These are phyloP conservation scores for Ctenopoma kingsleyae DNA, from an alignment of 2,797 vertebrate genomes.

Conservation along the genomic window DNA sequence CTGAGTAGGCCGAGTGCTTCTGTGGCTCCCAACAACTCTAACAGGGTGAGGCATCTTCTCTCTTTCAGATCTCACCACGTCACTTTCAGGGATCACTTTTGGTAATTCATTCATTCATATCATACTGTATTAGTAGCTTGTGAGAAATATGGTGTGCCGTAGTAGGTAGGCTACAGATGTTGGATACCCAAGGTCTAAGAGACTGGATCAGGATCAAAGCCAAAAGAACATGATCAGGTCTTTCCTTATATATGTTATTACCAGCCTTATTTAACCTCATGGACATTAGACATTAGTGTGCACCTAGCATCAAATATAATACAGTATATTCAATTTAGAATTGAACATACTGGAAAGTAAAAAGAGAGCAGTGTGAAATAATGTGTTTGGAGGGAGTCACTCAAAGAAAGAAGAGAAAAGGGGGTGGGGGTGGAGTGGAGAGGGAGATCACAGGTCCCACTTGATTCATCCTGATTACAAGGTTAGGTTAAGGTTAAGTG, in stretches of 20 bases:
- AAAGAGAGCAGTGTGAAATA: constrained; percentile 7
- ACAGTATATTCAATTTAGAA: constrained; percentile 8
- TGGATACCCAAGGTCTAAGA: not conserved
- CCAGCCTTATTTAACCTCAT: constrained; percentile 9
- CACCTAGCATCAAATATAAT: constrained; percentile 7
- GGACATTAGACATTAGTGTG: constrained; percentile 4
- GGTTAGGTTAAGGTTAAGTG: constrained; percentile 86
- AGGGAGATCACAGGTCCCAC: constrained; percentile 76
- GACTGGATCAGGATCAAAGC: not conserved
- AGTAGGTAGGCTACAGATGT: too few species aligned
- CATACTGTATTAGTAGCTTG: too few species aligned
- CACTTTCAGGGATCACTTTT: not conserved
- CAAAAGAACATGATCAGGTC: too few species aligned
- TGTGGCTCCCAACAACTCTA: not conserved
- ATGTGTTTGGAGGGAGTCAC: constrained; percentile 15
- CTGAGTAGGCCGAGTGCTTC: not conserved
- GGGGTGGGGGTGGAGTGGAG: constrained; percentile 50
- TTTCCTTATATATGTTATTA: not conserved
- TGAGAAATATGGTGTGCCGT: not conserved
- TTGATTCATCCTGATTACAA: constrained; percentile 84
- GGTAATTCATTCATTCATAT: too few species aligned
- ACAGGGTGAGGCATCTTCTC: not conserved
- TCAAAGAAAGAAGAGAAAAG: constrained; percentile 19
- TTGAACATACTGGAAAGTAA: constrained; percentile 12
- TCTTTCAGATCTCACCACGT: not conserved